Base-by-base conservation (phyloP, 2,797 vertebrate genomes). In the Sebastes matsubarae region DNA sequence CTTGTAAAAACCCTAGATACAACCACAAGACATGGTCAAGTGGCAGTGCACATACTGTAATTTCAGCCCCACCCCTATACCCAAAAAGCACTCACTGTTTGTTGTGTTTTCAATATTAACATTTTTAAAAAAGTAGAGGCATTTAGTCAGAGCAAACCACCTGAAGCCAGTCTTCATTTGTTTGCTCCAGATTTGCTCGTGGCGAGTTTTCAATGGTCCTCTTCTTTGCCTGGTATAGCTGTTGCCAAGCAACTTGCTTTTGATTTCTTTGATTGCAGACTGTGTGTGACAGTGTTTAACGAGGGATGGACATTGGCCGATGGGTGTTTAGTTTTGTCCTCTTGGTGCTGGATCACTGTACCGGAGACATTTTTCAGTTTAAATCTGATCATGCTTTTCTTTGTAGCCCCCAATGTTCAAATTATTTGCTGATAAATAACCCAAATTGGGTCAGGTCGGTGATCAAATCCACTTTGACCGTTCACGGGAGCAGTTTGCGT, bases 201-300 rank as follows among this genome's bases (percentile, higher is more conserved):
- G 52, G 27, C 60, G 54, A 46, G 18, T 79, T 58, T 60, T 54
- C 4, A 12, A 0, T 72, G 9, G 4, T 25, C 6, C 11, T 27
- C 63, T 52, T 71, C 30, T 46, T 70, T 12, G 29, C 50, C 25
- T 5, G 3, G 4, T 13, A 61, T 52, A 54, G 75, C 75, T 82
- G 88, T 91, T 87, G 86, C 89, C 83, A 91, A 80, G 88, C 87
- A 92, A 89, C 88, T 83, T 78, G 68, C n/a, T 54, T 54, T 22
- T 54, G 52, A 66, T 11, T 63, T 81, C 20, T 71, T 83, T 81
- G 20, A 64, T 54, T 13, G 12, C n/a, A 58, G 22, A 77, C 29
- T 82, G 81, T 72, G 14, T 86, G 80, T 73, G n/a, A 55, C 38
- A 27, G 10, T 38, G 60, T 66, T 61, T 5, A 22, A 8, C 2